Evolutionary conservation across 2,113 vertebrate species (phyloP).

Genomic region (Hemibagrus wyckioides): DNA sequence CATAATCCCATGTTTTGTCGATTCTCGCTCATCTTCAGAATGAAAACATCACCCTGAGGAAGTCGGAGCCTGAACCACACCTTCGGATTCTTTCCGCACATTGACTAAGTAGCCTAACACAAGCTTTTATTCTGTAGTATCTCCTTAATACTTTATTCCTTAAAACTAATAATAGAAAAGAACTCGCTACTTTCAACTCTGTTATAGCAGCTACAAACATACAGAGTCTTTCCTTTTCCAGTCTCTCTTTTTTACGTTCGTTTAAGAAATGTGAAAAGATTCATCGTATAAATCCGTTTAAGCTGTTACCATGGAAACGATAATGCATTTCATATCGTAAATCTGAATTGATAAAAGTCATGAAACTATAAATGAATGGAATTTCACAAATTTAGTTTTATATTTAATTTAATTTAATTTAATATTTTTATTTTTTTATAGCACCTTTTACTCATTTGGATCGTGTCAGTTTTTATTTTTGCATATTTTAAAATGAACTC

Average conservation of each 20-base stretch:
- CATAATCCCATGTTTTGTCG: neutral
- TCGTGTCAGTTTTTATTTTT: neutral
- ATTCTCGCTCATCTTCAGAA: slow-evolving; percentile 5
- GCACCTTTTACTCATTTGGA: neutral
- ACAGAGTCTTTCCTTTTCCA: neutral
- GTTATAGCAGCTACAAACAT: neutral
- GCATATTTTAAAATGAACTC: too few relatives aligned
- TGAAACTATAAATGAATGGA: neutral
- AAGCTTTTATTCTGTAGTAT: neutral
- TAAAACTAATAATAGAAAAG: neutral
- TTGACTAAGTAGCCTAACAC: slow-evolving; percentile 24
- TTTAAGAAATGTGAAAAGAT: neutral
- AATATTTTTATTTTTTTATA: too few relatives aligned
- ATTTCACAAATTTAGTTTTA: neutral
- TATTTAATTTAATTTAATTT: too few relatives aligned
- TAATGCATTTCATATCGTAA: neutral
- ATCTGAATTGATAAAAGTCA: too few relatives aligned
- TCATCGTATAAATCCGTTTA: neutral
- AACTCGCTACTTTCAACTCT: neutral
- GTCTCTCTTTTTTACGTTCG: neutral
- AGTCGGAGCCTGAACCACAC: slow-evolving; percentile 34
- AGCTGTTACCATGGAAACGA: neutral
- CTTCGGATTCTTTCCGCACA: slow-evolving; percentile 35
- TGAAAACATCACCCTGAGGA: slow-evolving; percentile 36
- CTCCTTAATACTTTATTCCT: neutral